Conservation (phyloP, 2,113 vertebrate species). For the Andinoacara biseriatus region DNA sequence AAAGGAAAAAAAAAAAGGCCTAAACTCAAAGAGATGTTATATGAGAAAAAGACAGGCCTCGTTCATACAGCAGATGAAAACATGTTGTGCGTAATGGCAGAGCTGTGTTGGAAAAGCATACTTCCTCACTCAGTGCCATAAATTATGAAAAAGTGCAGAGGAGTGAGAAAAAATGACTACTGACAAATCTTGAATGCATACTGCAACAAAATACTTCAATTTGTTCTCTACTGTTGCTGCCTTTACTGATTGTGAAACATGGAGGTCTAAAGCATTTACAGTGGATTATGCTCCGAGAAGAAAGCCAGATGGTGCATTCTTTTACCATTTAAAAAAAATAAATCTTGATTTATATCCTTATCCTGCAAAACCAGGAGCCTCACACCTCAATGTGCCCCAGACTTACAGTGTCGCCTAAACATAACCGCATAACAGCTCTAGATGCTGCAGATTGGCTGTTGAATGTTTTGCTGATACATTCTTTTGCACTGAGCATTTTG, state of each 20-base stretch:
- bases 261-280: neutral
- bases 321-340: neutral
- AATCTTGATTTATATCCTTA: neutral
- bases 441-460: neutral
- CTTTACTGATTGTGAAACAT: neutral
- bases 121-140: conserved; percentile 49
- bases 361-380: neutral
- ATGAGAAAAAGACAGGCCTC: conserved; percentile 13
- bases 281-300: neutral
- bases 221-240: conserved; percentile 19
- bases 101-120: conserved; percentile 34
- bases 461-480: neutral
- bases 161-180: conserved; percentile 14
- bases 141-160: conserved; percentile 52
- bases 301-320: neutral
- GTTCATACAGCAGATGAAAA: conserved; percentile 44
- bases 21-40: neutral
- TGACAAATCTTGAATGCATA: conserved; percentile 32
- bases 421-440: neutral
- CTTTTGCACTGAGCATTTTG: neutral
- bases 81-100: conserved; percentile 27
- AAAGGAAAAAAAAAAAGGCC: neutral
- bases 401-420: neutral
- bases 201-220: conserved; percentile 25
- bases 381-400: neutral